phyloP scores from a whole-genome alignment of 2,888 invertebrate species.

The Lordiphosa andalusiaca region DNA sequence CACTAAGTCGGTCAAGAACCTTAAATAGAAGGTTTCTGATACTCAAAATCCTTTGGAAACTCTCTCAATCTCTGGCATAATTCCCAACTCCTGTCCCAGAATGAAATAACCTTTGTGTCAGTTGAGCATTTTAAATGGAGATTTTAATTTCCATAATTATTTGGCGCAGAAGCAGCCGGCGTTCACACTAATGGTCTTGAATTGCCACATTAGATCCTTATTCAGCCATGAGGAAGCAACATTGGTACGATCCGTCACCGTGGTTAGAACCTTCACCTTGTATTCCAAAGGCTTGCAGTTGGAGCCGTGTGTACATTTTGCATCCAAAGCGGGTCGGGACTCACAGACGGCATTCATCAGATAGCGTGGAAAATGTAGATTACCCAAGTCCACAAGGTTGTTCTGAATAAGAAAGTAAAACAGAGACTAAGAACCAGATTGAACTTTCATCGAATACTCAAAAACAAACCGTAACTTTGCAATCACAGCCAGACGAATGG shows the following conservation, averaged over 20 bases:
- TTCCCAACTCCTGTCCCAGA: slow-evolving; percentile 16
- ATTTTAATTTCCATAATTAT: slow-evolving; percentile 20
- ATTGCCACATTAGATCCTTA: slow-evolving; percentile 61
- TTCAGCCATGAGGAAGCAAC: slow-evolving; percentile 47
- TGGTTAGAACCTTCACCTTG: slow-evolving; percentile 77
- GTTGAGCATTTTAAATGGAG: slow-evolving; percentile 33
- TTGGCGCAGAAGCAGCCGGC: slow-evolving; percentile 79
- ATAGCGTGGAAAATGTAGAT: slow-evolving; percentile 77
- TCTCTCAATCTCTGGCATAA: too few relatives aligned
- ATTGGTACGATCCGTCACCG: slow-evolving; percentile 37
- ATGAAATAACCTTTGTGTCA: slow-evolving; percentile 44
- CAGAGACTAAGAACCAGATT: background rate
- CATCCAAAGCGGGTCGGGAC: slow-evolving; percentile 54
- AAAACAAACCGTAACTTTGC: slow-evolving; percentile 75
- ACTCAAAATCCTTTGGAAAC: too few relatives aligned
- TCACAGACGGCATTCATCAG: slow-evolving; percentile 78
- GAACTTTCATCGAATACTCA: background rate
- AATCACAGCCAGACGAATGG: slow-evolving; percentile 76
- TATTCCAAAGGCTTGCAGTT: slow-evolving; percentile 78
- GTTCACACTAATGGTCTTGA: slow-evolving; percentile 77
- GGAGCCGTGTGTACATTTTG: slow-evolving; percentile 77
- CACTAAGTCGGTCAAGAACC: too few relatives aligned
- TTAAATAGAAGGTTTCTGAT: too few relatives aligned
- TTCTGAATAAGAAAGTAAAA: slow-evolving; percentile 55
- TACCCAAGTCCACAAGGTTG: slow-evolving; percentile 76